Base-by-base conservation (phyloP, 2,113 vertebrate species). In the Todiramphus chloris region DNA sequence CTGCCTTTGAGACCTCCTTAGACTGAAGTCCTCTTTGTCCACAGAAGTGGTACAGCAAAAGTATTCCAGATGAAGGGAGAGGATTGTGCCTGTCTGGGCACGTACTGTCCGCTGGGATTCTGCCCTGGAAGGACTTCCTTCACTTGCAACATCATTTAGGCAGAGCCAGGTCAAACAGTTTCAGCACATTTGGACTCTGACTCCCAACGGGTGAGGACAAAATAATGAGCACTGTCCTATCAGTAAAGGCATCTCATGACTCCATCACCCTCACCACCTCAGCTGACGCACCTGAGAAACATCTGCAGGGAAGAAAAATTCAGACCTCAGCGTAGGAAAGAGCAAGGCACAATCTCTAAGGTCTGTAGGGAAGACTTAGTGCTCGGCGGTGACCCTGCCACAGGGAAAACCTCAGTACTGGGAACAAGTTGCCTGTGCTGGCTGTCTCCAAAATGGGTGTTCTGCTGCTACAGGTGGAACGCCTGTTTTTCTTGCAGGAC, bases 161-260 rank as follows among this genome's bases (percentile, higher is more conserved):
- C 60, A 83, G 35, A 28, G 55, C 48, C 48, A 69, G 62, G 73
- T 66, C 87, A 80, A 79, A 60, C 4, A 87, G 67, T 78, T 90
- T 55, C 62, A 70, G 62, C 31, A 41, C 56, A n/a, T 64, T 59
- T 79, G 67, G 74, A 69, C 83, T 87, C 73, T 75, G 67, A 64
- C 30, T 87, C 73, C 50, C 83, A 43, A 70, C 39, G 31, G 27
- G 75, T 31, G 44, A 87, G 68, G 62, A 69, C 73, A 87, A 90
- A 90, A 83, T 63, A 87, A 87, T 39, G 60, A 92, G 62, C 78
- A 17, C 37, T 87, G 27, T 79, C 67, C 20, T 79, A 74, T 79
- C 62, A 37, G 62, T 27, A 39, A 43, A 60, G 39, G 27, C 43
- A 79, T 87, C 62, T 53, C 3, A 0, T 60, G 83, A 60, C 62